Base-by-base conservation (phyloP, 1,140 invertebrate species). In the Trachymyrmex septentrionalis region DNA sequence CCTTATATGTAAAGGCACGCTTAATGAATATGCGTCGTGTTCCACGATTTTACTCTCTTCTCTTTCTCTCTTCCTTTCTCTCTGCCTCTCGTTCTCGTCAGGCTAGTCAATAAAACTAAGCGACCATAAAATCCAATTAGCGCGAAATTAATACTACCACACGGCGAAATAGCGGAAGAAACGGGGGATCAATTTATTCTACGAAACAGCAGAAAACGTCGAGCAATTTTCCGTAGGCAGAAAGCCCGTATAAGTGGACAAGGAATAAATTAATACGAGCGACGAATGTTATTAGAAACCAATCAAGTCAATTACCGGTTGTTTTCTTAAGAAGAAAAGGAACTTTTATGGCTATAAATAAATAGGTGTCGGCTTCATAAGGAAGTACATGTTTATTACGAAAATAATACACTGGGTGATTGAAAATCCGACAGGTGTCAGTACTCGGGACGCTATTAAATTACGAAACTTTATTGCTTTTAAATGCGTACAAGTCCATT, bases 71-170 rank as follows among this genome's bases (percentile, higher is more conserved):
- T 24, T 12, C 19, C 14, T 50, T 14, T 3, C 38, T 44, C 38
- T 44, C 9, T 27, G 7, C 9, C 44, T 64, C 27, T 59, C 57
- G 30, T 48, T 77, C 85, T 48, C 85, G 86, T 76, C 67, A 53
- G 72, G 69, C 87, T 88, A 92, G 89, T 89, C 91, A 93, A 94
- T 95, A 94, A 95, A 95, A 90, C 92, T 93, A 93, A 94, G 91
- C 92, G 93, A 92, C 92, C 94, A 94, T 94, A 94, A 94, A 95
- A 95, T 94, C 93, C 94, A 95, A 95, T 95, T 95, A 95, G 94
- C 85, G 91, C 87, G 92, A 94, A 94, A 94, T 94, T 94, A 94
- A 93, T 94, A 94, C 91, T 85, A 91, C 72, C 86, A 90, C 89
- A 85, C 86, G 78, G 82, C 34, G 30, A 63, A 78, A 55, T 66